Evolutionary conservation across 2,888 invertebrate genomes (phyloP).

Genomic region (Hetaerina titia): DNA sequence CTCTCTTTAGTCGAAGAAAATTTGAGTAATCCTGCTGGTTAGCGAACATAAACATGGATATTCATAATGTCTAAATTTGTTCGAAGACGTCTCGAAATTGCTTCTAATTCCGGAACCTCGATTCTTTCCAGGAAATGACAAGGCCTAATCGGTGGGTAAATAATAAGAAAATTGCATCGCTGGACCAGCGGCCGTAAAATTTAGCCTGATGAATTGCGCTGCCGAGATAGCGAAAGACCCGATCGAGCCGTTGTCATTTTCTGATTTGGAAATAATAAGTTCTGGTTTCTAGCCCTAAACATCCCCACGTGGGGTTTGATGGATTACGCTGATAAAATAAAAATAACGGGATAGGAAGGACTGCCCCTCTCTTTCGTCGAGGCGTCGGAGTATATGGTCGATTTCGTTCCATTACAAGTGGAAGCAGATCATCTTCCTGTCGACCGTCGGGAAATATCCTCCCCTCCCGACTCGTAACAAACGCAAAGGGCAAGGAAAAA

Average conservation of each 20-base stretch:
- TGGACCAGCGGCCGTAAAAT: neutral
- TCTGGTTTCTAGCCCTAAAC: neutral
- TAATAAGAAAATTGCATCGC: neutral
- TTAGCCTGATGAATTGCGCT: neutral
- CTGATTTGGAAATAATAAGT: neutral
- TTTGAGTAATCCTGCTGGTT: too few relatives aligned
- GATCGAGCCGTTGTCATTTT: slow-evolving; percentile 21
- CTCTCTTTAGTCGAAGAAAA: too few relatives aligned
- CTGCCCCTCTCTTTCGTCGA: neutral
- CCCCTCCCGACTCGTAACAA: neutral
- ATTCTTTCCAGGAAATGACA: neutral
- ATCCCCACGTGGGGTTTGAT: neutral
- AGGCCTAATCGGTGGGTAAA: neutral
- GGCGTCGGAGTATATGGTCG: neutral
- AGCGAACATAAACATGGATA: too few relatives aligned
- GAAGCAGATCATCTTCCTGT: slow-evolving; percentile 10
- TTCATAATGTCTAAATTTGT: too few relatives aligned
- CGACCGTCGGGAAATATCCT: neutral
- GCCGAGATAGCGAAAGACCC: slow-evolving; percentile 6
- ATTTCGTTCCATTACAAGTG: neutral
- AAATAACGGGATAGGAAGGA: neutral
- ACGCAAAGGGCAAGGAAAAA: neutral
- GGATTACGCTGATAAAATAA: neutral
- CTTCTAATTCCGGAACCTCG: too few relatives aligned
- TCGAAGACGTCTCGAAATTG: too few relatives aligned